Conservation (phyloP, 2,797 vertebrate genomes). For the Phrynocephalus forsythii region DNA sequence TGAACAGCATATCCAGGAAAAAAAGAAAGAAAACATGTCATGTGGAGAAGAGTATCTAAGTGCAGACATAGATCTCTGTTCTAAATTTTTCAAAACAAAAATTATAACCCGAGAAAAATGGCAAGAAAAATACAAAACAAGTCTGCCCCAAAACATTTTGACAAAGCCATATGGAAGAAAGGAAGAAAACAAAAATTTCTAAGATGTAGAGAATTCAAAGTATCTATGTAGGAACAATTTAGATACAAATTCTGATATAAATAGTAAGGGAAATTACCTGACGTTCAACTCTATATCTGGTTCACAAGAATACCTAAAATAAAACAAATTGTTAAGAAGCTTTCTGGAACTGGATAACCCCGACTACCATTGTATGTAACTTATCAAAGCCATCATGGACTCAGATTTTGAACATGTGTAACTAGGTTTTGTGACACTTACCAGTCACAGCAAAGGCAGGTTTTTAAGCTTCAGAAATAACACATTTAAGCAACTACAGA, state of each 20-base stretch:
- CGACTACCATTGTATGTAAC: background rate
- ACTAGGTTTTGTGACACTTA: background rate
- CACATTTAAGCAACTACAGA: background rate
- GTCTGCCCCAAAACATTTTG: background rate
- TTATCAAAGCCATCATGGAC: background rate
- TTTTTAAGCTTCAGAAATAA: background rate
- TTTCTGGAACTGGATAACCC: constrained; percentile 7
- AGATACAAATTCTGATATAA: background rate
- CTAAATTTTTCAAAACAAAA: background rate
- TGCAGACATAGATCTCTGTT: too few species aligned
- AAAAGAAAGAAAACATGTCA: too few species aligned
- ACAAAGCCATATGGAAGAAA: background rate
- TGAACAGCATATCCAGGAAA: background rate
- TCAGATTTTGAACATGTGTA: background rate
- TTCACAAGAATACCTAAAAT: constrained; percentile 41
- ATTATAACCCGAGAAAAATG: background rate
- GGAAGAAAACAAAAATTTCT: background rate
- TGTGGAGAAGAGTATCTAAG: background rate
- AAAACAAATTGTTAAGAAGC: background rate
- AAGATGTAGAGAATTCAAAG: background rate
- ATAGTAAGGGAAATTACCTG: constrained; percentile 56
- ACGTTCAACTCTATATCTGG: background rate
- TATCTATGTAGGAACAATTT: background rate
- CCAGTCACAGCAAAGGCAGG: background rate
- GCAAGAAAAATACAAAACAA: background rate